Evolutionary conservation across 2,888 invertebrate species (phyloP).

Genomic region (Euzophera pinguis): DNA sequence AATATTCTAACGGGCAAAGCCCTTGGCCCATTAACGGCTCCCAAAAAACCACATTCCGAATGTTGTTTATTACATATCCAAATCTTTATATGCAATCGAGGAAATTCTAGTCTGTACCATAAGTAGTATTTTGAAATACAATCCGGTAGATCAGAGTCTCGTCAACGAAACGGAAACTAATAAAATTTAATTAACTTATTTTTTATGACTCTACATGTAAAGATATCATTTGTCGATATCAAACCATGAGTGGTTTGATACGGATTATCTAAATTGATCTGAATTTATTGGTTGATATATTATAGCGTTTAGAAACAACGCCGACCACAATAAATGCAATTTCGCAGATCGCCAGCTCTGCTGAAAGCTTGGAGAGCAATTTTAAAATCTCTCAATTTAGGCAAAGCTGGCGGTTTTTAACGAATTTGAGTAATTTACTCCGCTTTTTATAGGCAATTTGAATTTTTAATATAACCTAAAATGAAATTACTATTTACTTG

Average conservation of each 20-base stretch:
- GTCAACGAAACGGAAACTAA: no score
- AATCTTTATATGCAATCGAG: constrained; percentile 23
- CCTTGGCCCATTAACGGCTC: constrained; percentile 44
- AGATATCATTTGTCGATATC: not conserved
- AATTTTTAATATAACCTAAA: no score
- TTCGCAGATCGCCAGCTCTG: constrained; percentile 12
- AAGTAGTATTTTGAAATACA: not conserved
- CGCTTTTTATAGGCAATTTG: no score
- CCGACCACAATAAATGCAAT: constrained; percentile 17
- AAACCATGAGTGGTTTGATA: not conserved
- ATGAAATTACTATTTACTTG: no score
- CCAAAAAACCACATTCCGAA: constrained; percentile 33
- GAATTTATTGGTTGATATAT: constrained; percentile 1
- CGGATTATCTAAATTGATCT: constrained; percentile 8
- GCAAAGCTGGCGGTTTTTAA: not conserved
- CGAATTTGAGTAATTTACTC: no score
- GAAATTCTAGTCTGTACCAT: constrained; percentile 20
- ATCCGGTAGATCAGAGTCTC: no score
- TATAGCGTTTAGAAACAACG: not conserved
- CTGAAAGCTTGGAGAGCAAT: constrained; percentile 9
- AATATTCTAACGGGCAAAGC: constrained; percentile 40
- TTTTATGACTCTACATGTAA: no score
- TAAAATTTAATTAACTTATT: no score
- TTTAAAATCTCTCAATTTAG: constrained; percentile 6
- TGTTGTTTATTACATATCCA: constrained; percentile 24